Evolutionary conservation across 2,888 invertebrate species (phyloP).

Genomic region (Cephus sareptanus): DNA sequence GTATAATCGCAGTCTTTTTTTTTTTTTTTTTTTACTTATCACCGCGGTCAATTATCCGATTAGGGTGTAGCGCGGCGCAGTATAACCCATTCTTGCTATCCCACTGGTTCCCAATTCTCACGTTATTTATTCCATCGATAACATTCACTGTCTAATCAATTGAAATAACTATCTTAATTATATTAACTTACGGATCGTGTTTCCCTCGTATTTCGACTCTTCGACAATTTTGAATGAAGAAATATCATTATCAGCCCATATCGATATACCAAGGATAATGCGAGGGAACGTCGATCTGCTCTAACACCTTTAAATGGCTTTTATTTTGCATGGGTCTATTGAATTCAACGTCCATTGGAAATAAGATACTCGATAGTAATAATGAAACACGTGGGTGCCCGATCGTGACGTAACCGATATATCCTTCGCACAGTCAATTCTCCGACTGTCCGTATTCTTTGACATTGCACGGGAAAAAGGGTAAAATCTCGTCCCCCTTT

Average conservation of each 20-base stretch:
- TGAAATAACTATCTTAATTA: background rate
- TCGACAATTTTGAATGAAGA: background rate
- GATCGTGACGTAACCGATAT: background rate
- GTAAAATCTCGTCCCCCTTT: background rate
- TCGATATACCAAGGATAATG: background rate
- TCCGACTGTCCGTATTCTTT: background rate
- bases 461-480: background rate
- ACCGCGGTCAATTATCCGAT: background rate
- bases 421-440: background rate
- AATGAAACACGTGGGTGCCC: background rate
- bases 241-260: too few relatives aligned
- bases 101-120: slow-evolving; percentile 1
- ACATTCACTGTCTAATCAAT: background rate
- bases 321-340: slow-evolving; percentile 13
- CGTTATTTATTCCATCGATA: background rate
- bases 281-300: background rate
- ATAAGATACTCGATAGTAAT: slow-evolving; percentile 4
- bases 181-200: background rate
- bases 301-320: background rate
- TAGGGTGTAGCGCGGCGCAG: slow-evolving; percentile 9
- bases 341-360: background rate
- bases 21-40: slow-evolving; percentile 5
- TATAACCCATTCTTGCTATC: slow-evolving; percentile 13
- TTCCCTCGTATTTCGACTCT: background rate
- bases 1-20: slow-evolving; percentile 13